A percentile compares a stretch with the other conserved stretches of the same genome.
Conservation (phyloP, 2,888 invertebrate genomes). For the Melanargia galathea region DNA sequence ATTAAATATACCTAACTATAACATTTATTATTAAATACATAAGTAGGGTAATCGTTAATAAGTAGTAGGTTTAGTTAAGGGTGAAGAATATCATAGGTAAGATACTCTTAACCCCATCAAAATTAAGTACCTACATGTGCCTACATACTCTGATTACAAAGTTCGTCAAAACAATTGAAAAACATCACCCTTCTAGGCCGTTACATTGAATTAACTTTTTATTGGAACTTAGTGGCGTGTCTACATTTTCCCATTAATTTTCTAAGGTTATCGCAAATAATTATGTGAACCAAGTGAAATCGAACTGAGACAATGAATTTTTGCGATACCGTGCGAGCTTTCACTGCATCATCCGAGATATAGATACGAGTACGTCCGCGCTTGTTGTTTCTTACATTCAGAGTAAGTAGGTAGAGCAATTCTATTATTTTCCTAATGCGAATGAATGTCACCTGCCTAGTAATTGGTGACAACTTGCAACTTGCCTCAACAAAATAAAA, state of each 20-base stretch:
- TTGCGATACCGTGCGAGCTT: conserved; percentile 63
- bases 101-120: no score
- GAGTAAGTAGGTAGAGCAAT: conserved; percentile 36
- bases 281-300: conserved; percentile 75
- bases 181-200: not conserved
- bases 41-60: no score
- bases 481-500: not conserved
- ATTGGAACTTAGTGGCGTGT: conserved; percentile 20
- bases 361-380: conserved; percentile 22
- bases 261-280: conserved; percentile 57
- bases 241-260: conserved; percentile 45
- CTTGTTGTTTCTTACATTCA: conserved; percentile 38
- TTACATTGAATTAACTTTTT: conserved; percentile 21
- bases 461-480: conserved; percentile 11
- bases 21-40: no score
- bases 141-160: no score
- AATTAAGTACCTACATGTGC: no score
- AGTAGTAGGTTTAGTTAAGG: no score
- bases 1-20: no score
- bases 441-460: conserved; percentile 1
- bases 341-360: conserved; percentile 51
- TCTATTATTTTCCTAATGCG: conserved; percentile 24
- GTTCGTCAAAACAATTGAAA: no score
- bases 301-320: conserved; percentile 64
- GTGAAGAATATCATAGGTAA: no score